Evolutionary conservation across 1,140 invertebrate genomes (phyloP).

Genomic region (Cataglyphis hispanica): DNA sequence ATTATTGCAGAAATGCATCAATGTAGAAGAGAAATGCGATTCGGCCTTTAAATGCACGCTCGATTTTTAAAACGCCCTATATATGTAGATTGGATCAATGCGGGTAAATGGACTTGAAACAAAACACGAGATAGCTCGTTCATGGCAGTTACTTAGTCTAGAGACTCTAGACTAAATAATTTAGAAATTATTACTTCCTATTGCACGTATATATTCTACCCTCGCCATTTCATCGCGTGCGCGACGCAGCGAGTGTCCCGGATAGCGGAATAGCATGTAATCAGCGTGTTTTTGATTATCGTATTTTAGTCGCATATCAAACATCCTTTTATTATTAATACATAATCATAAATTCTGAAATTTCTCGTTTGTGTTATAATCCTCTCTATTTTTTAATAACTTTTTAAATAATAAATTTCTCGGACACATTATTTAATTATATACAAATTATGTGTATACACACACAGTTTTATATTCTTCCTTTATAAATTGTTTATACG

Average conservation of each 20-base stretch:
- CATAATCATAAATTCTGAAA: background rate
- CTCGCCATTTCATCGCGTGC: slow-evolving; percentile 55
- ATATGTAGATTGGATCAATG: slow-evolving; percentile 23
- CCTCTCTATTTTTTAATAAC: background rate
- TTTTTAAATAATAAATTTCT: background rate
- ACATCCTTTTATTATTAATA: background rate
- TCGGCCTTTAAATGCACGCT: background rate
- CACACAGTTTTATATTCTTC: background rate
- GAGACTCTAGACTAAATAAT: slow-evolving; percentile 70
- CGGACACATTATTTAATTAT: background rate
- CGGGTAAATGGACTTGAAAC: slow-evolving; percentile 49
- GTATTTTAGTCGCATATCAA: background rate
- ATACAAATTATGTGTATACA: background rate
- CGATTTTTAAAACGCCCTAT: slow-evolving; percentile 11
- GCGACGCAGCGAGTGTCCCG: slow-evolving; percentile 64
- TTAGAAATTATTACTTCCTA: slow-evolving; percentile 74
- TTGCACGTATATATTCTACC: slow-evolving; percentile 64
- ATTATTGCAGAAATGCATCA: background rate
- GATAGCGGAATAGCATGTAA: slow-evolving; percentile 12
- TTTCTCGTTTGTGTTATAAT: background rate
- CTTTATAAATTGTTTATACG: background rate
- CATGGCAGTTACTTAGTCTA: slow-evolving; percentile 66
- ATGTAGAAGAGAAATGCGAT: background rate
- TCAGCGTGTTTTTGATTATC: background rate
- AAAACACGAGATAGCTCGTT: slow-evolving; percentile 36